These are phyloP conservation scores for Gymnothorax reevesii DNA, from an alignment of 2,797 vertebrate species.

Conservation along the genomic window DNA sequence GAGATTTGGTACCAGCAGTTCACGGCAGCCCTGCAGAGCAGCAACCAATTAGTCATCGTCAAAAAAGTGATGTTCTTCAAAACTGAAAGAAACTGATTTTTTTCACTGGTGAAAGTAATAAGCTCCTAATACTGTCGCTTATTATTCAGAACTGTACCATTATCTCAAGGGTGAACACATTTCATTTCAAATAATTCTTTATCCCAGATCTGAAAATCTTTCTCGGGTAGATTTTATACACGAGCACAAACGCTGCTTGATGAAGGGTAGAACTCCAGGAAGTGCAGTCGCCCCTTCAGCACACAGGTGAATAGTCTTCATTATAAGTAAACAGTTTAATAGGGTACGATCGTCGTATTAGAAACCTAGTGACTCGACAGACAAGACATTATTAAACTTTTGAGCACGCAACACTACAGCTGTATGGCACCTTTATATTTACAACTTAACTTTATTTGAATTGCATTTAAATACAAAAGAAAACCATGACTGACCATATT, in stretches of 20 bases:
- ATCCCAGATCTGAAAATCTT: neutral
- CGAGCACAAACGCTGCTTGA: no score
- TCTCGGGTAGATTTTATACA: neutral
- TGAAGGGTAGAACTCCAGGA: neutral
- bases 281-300: neutral
- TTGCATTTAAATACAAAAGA: no score
- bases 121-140: neutral
- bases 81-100: neutral
- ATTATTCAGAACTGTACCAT: neutral
- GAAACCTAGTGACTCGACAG: neutral
- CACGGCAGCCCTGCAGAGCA: neutral
- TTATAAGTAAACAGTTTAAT: neutral
- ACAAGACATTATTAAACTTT: neutral
- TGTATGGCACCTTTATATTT: neutral
- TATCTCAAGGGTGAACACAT: neutral
- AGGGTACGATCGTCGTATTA: neutral
- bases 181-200: neutral
- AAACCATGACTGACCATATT: no score
- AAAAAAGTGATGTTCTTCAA: neutral
- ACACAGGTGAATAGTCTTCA: neutral
- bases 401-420: neutral
- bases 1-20: neutral
- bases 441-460: no score
- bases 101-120: neutral
- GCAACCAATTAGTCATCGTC: neutral